Evolutionary conservation across 2,797 vertebrate genomes (phyloP).

Genomic region (Melanogrammus aeglefinus): DNA sequence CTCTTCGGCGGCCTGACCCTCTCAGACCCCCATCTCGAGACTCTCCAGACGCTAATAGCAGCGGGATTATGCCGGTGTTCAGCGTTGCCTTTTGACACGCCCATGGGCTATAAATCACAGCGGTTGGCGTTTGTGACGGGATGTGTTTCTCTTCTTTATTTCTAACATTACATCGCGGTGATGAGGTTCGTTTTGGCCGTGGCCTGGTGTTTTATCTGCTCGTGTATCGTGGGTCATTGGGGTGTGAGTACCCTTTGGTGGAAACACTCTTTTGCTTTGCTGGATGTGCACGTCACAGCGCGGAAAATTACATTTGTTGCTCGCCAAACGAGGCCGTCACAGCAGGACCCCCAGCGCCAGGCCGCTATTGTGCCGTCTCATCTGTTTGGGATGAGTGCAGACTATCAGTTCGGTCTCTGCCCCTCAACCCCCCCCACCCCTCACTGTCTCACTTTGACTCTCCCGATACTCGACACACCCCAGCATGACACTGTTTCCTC

Average conservation of each 20-base stretch:
- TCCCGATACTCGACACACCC: conserved; percentile 40
- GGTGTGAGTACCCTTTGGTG: conserved; percentile 43
- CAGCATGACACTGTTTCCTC: conserved; percentile 39
- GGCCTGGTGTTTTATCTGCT: conserved; percentile 47
- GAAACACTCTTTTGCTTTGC: conserved; percentile 38
- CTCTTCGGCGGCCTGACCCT: conserved; percentile 67
- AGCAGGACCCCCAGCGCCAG: conserved; percentile 35
- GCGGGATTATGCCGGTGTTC: conserved; percentile 52
- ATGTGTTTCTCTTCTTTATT: conserved; percentile 25
- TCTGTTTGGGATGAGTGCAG: conserved; percentile 60
- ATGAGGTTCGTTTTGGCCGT: conserved; percentile 37
- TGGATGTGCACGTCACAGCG: conserved; percentile 43
- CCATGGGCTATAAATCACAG: conserved; percentile 58
- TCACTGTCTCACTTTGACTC: conserved; percentile 29
- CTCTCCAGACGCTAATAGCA: conserved; percentile 66
- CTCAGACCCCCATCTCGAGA: conserved; percentile 54
- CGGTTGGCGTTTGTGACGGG: conserved; percentile 35
- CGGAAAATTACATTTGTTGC: conserved; percentile 58
- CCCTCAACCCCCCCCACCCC: too few relatives aligned
- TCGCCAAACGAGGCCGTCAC: conserved; percentile 53
- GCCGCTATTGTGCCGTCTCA: conserved; percentile 54
- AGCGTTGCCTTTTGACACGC: conserved; percentile 52
- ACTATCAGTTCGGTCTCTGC: conserved; percentile 32
- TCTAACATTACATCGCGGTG: conserved; percentile 36
- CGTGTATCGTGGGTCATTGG: conserved; percentile 44